Conservation (phyloP, 2,888 invertebrate genomes). For the Hyposoter didymator region DNA sequence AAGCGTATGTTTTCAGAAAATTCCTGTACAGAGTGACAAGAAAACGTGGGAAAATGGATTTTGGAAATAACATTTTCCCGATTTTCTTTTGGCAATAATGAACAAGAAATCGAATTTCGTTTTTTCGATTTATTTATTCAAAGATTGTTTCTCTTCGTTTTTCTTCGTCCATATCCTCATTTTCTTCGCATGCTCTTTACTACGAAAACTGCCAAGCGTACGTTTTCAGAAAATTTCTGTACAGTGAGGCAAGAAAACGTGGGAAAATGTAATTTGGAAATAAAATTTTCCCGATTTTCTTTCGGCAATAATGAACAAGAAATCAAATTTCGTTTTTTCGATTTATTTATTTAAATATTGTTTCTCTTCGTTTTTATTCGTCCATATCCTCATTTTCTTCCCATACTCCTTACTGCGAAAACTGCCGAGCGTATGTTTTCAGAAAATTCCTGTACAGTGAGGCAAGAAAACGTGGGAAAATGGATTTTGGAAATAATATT, state of each 20-base stretch:
- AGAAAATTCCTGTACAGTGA: too few species aligned
- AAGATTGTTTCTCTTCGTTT: background rate
- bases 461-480: background rate
- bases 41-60: background rate
- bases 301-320: background rate
- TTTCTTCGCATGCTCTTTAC: background rate
- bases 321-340: background rate
- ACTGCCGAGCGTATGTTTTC: too few species aligned
- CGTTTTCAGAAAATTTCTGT: too few species aligned
- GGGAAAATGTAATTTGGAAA: background rate
- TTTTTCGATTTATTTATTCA: slow-evolving; percentile 10
- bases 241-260: too few species aligned
- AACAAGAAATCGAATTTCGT: background rate
- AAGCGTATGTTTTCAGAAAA: too few species aligned
- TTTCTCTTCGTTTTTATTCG: background rate
- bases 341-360: slow-evolving; percentile 9
- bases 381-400: background rate
- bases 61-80: background rate
- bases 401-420: background rate
- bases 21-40: too few species aligned
- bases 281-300: background rate
- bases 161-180: background rate
- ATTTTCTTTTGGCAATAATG: background rate
- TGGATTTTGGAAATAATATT: background rate
- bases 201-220: too few species aligned